phyloP scores from a whole-genome alignment of 2,113 vertebrate species.

The Mustela lutreola region DNA sequence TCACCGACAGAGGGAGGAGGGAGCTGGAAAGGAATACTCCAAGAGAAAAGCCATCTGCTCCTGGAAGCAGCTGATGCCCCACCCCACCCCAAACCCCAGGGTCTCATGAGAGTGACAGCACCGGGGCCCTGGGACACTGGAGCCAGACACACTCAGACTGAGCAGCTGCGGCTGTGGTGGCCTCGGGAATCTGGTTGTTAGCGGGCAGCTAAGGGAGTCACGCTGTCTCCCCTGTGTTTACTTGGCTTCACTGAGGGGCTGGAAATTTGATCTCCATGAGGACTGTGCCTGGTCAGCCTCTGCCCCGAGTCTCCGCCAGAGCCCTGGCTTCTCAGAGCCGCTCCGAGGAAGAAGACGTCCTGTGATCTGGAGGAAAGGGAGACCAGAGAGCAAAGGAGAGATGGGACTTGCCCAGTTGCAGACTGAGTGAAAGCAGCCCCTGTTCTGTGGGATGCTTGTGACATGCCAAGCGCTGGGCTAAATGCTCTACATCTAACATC shows the following conservation, averaged over 20 bases:
- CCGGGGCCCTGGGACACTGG: constrained; percentile 41
- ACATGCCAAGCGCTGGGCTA: neutral
- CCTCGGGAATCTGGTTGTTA: constrained; percentile 80
- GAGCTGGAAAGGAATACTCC: neutral
- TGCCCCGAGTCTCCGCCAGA: neutral
- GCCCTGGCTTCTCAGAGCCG: neutral
- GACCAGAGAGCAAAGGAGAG: neutral
- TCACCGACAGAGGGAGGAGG: neutral
- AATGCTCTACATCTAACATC: fast-evolving
- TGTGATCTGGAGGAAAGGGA: neutral
- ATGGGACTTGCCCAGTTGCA: neutral
- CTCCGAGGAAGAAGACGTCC: neutral
- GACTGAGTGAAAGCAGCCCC: neutral
- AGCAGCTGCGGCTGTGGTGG: constrained; percentile 65
- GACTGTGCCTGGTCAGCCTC: neutral
- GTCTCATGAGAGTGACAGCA: constrained; percentile 68
- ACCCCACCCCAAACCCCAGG: neutral
- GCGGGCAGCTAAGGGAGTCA: constrained; percentile 78
- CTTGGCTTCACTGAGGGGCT: constrained; percentile 73
- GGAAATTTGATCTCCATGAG: constrained; percentile 76
- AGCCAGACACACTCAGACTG: constrained; percentile 77
- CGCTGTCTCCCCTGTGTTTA: constrained; percentile 81
- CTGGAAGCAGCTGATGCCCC: neutral
- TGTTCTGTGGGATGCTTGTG: fast-evolving
- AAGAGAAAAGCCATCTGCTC: neutral